Percentiles rank a stretch among this genome's conserved stretches.
These are phyloP conservation scores for Atta colombica DNA, from an alignment of 1,140 invertebrate genomes.

Conservation along the genomic window DNA sequence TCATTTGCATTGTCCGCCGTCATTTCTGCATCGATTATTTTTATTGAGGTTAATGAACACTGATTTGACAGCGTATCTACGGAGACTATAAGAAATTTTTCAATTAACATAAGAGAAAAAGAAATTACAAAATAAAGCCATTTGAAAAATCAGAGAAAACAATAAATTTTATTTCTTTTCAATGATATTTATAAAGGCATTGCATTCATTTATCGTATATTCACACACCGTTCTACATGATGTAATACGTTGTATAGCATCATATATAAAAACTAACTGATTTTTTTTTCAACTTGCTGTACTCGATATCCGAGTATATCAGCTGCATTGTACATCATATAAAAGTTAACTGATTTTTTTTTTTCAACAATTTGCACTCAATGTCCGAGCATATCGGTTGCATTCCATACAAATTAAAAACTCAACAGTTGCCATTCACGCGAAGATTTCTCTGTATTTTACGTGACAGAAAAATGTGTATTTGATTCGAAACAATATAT, in stretches of 20 bases:
- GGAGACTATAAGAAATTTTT: not conserved
- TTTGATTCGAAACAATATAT: constrained; percentile 16
- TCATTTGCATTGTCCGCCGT: not conserved
- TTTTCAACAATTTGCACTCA: constrained; percentile 22
- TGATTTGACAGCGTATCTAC: not conserved
- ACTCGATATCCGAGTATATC: not conserved
- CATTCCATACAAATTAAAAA: constrained; percentile 54
- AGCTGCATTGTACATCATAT: constrained; percentile 22
- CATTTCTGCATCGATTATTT: not conserved
- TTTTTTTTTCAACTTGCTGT: constrained; percentile 27
- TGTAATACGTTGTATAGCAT: constrained; percentile 23
- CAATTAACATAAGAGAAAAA: not conserved
- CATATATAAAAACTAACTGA: constrained; percentile 40
- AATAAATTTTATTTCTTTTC: not conserved
- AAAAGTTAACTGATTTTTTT: constrained; percentile 45
- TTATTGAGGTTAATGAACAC: not conserved
- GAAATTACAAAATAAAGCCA: not conserved
- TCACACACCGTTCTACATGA: constrained; percentile 29
- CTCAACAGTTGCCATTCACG: constrained; percentile 18
- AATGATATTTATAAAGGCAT: constrained; percentile 19
- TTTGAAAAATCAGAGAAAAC: not conserved
- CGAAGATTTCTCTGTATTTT: constrained; percentile 43
- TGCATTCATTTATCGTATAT: constrained; percentile 37
- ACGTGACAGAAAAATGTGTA: not conserved
- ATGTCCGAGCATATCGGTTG: not conserved